Conservation (phyloP, 2,797 vertebrate species). For the Argyrosomus regius region DNA sequence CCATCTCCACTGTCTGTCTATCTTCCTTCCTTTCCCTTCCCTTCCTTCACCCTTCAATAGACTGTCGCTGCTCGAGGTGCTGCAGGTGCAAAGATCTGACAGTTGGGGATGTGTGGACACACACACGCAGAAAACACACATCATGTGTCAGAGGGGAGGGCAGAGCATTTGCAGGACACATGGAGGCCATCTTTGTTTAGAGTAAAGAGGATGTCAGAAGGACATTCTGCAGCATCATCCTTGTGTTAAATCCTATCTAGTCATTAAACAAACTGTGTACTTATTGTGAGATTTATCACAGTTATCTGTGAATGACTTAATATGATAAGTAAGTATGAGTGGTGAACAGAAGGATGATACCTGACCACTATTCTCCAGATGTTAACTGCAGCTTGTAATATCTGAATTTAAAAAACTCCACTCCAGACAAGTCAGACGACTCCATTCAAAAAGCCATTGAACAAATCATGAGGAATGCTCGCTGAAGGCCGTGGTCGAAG, state of each 20-base stretch:
- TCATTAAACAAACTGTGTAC: conserved; percentile 30
- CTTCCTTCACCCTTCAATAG: conserved; percentile 53
- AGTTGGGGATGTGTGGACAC: conserved; percentile 28
- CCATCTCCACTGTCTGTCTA: conserved; percentile 68
- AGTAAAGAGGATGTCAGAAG: conserved; percentile 23
- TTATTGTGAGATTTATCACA: conserved; percentile 8
- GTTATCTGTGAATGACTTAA: conserved; percentile 1
- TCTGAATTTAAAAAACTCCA: conserved; percentile 11
- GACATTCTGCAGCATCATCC: conserved; percentile 2
- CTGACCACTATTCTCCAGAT: conserved; percentile 25
- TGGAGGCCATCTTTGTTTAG: conserved; percentile 17
- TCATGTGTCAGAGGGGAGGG: conserved; percentile 14
- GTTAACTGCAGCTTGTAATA: conserved; percentile 33
- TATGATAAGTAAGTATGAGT: conserved; percentile 18
- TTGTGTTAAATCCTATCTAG: not conserved
- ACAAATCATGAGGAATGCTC: conserved; percentile 61
- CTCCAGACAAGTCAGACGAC: conserved; percentile 34
- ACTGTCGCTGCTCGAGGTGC: conserved; percentile 44
- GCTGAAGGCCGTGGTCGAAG: not conserved
- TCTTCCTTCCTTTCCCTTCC: conserved; percentile 35
- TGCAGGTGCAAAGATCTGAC: conserved; percentile 50
- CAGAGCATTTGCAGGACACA: conserved; percentile 9
- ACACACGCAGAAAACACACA: conserved; percentile 41
- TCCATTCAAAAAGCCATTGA: conserved; percentile 33
- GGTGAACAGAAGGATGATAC: conserved; percentile 21